Base-by-base conservation (phyloP, 2,888 invertebrate genomes). In the Plutella xylostella region DNA sequence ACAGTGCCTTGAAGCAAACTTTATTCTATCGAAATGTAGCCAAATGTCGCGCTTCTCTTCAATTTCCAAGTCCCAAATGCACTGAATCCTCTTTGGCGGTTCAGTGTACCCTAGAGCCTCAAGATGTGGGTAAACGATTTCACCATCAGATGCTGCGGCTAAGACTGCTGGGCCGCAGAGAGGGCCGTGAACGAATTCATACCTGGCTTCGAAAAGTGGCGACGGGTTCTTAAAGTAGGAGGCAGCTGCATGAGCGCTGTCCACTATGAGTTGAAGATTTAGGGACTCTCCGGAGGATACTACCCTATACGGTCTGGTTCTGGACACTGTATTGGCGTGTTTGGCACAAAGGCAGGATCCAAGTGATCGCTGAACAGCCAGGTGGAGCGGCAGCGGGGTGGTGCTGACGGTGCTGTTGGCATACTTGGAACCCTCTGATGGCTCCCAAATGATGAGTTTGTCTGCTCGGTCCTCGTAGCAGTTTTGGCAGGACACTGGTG, bases 131-230 rank as follows among this genome's bases (percentile, higher is more conserved):
- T 93, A 94, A 21, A 92, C 90, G n/a, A 94, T 90, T 68, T 94
- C 93, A 0, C 94, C 94, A 57, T 94, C 94, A 1, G 92, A 90
- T 0, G 90, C 88, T 0, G 94, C 92, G 6, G 91, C 90, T 39
- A 94, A 73, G 3, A 92, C 88, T 0, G 94, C 90, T 1, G 94
- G 93, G 0, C 95, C 95, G 63, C 95, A 95, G 1, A 94, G 77
- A 0, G 94, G 94, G 1, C 94, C 94, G 57, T 96, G 95, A 1
- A 94, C 93, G 61, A 96, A 96, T 65, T 94, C 93, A 65, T 93
- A 96, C 4, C 88, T 87, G 0, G 95, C 96, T 68, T 94, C 92
- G 63, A 96, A 95, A 4, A 96, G 82, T 0, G 95, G 92, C 28
- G 89, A 88, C 2, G 91, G 88, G 60, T 94, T 92, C 67, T 95